A percentile compares a stretch with the other conserved stretches of the same genome.
phyloP scores from a whole-genome alignment of 2,888 invertebrate species.

The Spodoptera exigua region DNA sequence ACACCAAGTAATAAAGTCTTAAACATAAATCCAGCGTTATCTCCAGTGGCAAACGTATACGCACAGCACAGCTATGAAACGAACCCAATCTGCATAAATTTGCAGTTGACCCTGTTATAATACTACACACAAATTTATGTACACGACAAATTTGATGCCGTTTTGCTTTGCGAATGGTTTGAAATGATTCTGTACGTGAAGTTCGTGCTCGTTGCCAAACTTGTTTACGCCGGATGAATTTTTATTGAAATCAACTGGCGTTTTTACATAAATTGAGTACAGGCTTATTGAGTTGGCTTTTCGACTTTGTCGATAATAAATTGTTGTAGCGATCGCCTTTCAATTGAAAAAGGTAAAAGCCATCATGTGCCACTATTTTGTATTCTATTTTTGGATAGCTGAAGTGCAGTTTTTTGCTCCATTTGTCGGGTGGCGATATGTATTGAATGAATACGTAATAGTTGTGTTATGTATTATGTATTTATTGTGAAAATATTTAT shows the following conservation, averaged over 20 bases:
- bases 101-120: slow-evolving; percentile 81
- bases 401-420: background rate
- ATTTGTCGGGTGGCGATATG: background rate
- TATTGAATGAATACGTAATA: too few species aligned
- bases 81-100: slow-evolving; percentile 84
- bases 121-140: slow-evolving; percentile 70
- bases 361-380: slow-evolving; percentile 14
- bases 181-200: slow-evolving; percentile 61
- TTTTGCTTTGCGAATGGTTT: slow-evolving; percentile 61
- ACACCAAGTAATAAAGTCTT: slow-evolving; percentile 72
- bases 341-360: slow-evolving; percentile 31
- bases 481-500: too few species aligned
- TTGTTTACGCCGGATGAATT: slow-evolving; percentile 58
- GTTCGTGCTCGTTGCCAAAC: slow-evolving; percentile 59
- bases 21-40: slow-evolving; percentile 77
- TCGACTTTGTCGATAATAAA: slow-evolving; percentile 48
- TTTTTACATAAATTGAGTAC: slow-evolving; percentile 59
- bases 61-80: slow-evolving; percentile 75
- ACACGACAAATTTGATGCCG: slow-evolving; percentile 68
- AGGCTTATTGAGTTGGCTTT: slow-evolving; percentile 55
- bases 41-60: slow-evolving; percentile 74
- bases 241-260: slow-evolving; percentile 60
- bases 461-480: too few species aligned
- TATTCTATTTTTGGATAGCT: slow-evolving; percentile 11
- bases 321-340: slow-evolving; percentile 42